These are phyloP conservation scores for Propithecus deckenii DNA, from an alignment of 2,797 vertebrate species.

Conservation along the genomic window DNA sequence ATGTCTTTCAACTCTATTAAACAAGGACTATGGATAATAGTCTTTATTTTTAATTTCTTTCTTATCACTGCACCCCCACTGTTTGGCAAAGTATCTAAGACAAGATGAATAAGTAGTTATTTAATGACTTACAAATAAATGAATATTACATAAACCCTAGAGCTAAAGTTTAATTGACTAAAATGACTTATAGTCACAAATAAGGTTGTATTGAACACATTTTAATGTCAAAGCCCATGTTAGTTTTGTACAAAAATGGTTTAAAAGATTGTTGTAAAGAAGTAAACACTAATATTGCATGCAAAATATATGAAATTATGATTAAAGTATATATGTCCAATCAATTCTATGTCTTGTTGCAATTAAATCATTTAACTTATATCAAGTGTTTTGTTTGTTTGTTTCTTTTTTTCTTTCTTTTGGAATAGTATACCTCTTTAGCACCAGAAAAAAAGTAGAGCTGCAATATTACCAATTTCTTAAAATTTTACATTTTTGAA, in stretches of 20 bases:
- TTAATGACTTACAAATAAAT: not conserved
- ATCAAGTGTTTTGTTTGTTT: slow-evolving; percentile 19
- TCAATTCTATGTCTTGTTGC: slow-evolving; percentile 28
- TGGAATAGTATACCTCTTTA: slow-evolving; percentile 29
- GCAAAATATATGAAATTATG: slow-evolving; percentile 60
- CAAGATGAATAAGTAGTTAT: not conserved
- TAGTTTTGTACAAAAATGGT: not conserved
- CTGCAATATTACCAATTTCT: not conserved
- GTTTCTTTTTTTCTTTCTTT: not conserved
- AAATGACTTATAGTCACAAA: not conserved
- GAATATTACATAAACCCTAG: not conserved
- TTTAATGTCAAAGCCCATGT: not conserved
- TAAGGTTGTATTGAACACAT: not conserved
- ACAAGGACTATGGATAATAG: not conserved
- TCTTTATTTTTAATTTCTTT: slow-evolving; percentile 4
- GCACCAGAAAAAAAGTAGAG: not conserved
- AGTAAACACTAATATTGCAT: slow-evolving; percentile 41
- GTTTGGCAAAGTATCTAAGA: not conserved
- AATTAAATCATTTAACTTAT: slow-evolving; percentile 73
- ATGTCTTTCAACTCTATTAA: not conserved
- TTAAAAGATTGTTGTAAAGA: slow-evolving; percentile 40
- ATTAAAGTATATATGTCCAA: slow-evolving; percentile 56
- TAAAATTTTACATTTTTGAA: not conserved
- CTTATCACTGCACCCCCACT: not conserved
- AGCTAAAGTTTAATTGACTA: not conserved